These are phyloP conservation scores for Rousettus leschenaultii DNA, from an alignment of 2,113 vertebrate species.

Conservation along the genomic window DNA sequence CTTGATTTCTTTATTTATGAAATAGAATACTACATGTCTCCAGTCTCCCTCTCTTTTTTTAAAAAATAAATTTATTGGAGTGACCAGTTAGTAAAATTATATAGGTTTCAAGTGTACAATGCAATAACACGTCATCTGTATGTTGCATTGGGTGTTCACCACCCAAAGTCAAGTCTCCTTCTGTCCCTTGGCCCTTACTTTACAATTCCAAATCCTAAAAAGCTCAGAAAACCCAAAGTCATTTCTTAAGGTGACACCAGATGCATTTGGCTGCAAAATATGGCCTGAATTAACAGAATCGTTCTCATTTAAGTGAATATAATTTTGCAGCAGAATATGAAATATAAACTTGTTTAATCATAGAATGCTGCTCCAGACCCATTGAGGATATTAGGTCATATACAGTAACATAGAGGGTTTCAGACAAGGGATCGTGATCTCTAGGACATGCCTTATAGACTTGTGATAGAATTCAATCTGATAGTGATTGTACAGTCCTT, in stretches of 20 bases:
- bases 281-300: background rate
- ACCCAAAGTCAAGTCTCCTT: no score
- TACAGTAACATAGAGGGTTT: background rate
- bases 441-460: background rate
- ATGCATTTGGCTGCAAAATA: background rate
- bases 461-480: background rate
- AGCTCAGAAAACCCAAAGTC: background rate
- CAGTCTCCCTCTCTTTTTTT: background rate
- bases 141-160: no score
- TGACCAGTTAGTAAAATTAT: no score
- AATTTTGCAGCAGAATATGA: background rate
- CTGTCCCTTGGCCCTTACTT: background rate
- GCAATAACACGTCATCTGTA: no score
- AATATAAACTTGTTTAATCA: background rate
- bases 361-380: background rate
- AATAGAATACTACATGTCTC: background rate
- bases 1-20: background rate
- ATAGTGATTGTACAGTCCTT: background rate
- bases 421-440: background rate
- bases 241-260: background rate
- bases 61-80: no score
- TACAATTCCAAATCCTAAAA: background rate
- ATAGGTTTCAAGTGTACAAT: no score
- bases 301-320: background rate
- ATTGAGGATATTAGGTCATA: background rate